These are phyloP conservation scores for Habrosyne pyritoides DNA, from an alignment of 2,888 invertebrate genomes.

Conservation along the genomic window DNA sequence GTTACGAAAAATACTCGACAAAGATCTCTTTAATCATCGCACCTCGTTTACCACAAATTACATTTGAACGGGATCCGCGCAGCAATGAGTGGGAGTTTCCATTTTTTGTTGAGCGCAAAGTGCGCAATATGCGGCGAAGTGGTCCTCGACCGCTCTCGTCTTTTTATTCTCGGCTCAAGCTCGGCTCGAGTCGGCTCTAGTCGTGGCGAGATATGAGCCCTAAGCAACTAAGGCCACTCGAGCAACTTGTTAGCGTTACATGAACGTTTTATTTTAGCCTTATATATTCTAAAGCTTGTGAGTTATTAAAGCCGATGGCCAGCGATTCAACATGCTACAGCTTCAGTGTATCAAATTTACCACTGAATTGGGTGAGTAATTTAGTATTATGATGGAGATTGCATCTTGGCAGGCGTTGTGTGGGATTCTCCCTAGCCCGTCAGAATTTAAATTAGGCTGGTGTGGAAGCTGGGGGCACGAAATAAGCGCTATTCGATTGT, in stretches of 20 bases:
- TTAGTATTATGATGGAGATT: too few species aligned
- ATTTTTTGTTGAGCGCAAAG: conserved; percentile 51
- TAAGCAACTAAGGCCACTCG: conserved; percentile 65
- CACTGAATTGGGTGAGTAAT: too few species aligned
- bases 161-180: conserved; percentile 51
- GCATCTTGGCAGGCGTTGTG: too few species aligned
- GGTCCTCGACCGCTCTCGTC: conserved; percentile 47
- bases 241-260: conserved; percentile 49
- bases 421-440: too few species aligned
- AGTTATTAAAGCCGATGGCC: conserved; percentile 14
- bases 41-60: conserved; percentile 30
- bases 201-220: conserved; percentile 40
- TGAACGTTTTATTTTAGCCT: conserved; percentile 32
- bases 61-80: conserved; percentile 45
- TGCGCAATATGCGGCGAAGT: conserved; percentile 62
- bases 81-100: conserved; percentile 44
- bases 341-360: not conserved
- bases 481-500: too few species aligned
- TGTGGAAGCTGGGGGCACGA: too few species aligned
- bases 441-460: too few species aligned
- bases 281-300: not conserved
- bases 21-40: not conserved
- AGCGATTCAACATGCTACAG: conserved; percentile 21
- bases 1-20: not conserved
- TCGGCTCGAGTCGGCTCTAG: conserved; percentile 27